These are phyloP conservation scores for Drosophila funebris DNA, from an alignment of 1,140 invertebrate genomes.

Conservation along the genomic window DNA sequence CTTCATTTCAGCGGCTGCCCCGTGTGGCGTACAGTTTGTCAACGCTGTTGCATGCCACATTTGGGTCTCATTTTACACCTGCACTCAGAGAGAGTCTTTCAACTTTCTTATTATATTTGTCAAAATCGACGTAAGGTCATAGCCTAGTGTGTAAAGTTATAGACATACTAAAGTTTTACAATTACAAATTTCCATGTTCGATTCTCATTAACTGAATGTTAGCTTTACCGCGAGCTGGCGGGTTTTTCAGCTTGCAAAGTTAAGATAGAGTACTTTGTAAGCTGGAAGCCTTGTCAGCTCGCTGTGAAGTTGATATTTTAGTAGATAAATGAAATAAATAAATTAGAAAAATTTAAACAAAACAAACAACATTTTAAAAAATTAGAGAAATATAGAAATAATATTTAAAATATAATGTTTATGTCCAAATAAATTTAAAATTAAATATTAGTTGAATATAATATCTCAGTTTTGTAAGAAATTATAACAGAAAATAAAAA, in stretches of 20 bases:
- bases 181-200: background rate
- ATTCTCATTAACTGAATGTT: background rate
- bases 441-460: too few relatives aligned
- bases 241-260: background rate
- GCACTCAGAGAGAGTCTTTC: background rate
- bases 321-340: too few relatives aligned
- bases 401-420: too few relatives aligned
- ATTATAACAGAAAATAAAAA: too few relatives aligned
- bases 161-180: background rate
- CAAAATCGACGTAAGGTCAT: background rate
- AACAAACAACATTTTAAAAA: too few relatives aligned
- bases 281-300: constrained; percentile 4
- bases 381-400: background rate
- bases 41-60: constrained; percentile 36
- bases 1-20: background rate
- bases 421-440: background rate
- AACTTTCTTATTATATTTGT: background rate
- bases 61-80: constrained; percentile 23
- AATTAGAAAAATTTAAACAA: too few relatives aligned
- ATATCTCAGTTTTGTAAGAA: too few relatives aligned
- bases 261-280: background rate
- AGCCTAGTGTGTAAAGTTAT: background rate
- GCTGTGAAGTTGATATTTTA: background rate
- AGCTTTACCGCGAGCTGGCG: background rate
- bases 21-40: constrained; percentile 40